phyloP scores from a whole-genome alignment of 1,140 invertebrate genomes.

The Drosophila melanica region DNA sequence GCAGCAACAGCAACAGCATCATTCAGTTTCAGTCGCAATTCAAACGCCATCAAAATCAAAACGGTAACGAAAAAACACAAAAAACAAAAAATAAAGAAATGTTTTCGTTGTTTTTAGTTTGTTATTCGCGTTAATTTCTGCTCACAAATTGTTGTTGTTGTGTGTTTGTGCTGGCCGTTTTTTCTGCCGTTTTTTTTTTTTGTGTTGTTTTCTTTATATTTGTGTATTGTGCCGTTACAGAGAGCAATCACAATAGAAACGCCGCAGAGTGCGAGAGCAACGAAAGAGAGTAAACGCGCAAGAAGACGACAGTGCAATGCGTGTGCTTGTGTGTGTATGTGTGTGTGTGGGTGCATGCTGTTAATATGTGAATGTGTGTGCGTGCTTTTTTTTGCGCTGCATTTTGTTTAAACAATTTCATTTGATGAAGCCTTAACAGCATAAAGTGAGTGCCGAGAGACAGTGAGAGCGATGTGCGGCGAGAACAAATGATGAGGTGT shows the following conservation, averaged over 20 bases:
- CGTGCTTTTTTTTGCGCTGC: slow-evolving; percentile 16
- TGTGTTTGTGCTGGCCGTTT: neutral
- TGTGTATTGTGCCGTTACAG: slow-evolving; percentile 27
- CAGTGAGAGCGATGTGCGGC: slow-evolving; percentile 5
- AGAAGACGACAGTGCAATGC: neutral
- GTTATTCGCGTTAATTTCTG: slow-evolving; percentile 38
- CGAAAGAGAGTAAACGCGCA: slow-evolving; percentile 2
- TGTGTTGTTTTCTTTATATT: slow-evolving; percentile 12
- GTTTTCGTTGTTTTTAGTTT: slow-evolving; percentile 24
- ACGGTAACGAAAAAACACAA: slow-evolving; percentile 63
- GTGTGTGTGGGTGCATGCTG: slow-evolving; percentile 3
- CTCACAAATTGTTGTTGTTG: slow-evolving; percentile 34
- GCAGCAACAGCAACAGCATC: slow-evolving; percentile 64
- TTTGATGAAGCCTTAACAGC: slow-evolving; percentile 31
- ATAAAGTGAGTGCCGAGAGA: slow-evolving; percentile 24
- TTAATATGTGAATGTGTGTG: slow-evolving; percentile 12
- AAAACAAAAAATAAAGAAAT: neutral
- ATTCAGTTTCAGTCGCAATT: slow-evolving; percentile 81
- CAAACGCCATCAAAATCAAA: slow-evolving; percentile 82
- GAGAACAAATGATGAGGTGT: slow-evolving; percentile 11
- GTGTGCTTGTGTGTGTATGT: neutral
- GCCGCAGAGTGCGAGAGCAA: slow-evolving; percentile 22
- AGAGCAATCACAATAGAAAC: slow-evolving; percentile 35
- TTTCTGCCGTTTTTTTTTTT: neutral
- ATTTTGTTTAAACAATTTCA: slow-evolving; percentile 67